These are phyloP conservation scores for Megaptera novaeangliae DNA, from an alignment of 2,113 vertebrate genomes.

Conservation along the genomic window DNA sequence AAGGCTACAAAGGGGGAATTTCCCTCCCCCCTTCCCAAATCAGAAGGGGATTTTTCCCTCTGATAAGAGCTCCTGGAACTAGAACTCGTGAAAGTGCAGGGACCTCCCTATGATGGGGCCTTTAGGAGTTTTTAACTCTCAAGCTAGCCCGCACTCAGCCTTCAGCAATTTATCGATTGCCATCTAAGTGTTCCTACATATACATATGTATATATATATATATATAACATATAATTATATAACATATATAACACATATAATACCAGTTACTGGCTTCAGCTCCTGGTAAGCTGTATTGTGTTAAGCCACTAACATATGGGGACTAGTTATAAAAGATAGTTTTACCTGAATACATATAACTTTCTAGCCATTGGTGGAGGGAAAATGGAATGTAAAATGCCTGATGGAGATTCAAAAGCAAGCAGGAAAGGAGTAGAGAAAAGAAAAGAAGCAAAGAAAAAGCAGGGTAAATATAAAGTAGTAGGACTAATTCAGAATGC, in stretches of 20 bases:
- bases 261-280: neutral
- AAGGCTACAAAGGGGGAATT: neutral
- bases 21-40: neutral
- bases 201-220: too few relatives aligned
- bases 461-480: neutral
- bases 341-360: neutral
- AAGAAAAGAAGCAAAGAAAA: neutral
- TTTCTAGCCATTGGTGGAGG: neutral
- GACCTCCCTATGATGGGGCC: neutral
- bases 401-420: neutral
- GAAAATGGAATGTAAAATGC: neutral
- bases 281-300: neutral
- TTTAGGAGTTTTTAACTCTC: neutral
- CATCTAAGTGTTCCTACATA: neutral
- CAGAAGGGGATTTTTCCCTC: neutral
- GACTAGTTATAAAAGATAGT: neutral
- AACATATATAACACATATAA: too few relatives aligned
- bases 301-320: neutral
- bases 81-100: neutral
- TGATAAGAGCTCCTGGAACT: neutral
- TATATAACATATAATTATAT: too few relatives aligned
- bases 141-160: neutral
- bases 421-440: neutral
- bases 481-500: neutral
- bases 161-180: neutral